Conservation (phyloP, 2,888 invertebrate genomes). For the Strigamia crassipes region DNA sequence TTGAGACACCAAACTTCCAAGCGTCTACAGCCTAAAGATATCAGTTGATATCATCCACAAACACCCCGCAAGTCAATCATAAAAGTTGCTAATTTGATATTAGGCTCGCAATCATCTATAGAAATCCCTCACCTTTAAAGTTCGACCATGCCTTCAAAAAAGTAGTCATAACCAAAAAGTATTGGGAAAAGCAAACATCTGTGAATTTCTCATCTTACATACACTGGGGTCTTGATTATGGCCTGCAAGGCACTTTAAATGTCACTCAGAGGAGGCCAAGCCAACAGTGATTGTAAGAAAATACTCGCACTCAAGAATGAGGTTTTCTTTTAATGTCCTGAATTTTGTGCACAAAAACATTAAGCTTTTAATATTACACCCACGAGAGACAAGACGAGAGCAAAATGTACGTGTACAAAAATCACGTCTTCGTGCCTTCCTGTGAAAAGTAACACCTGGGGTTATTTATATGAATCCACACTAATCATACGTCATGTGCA, state of each 20-base stretch:
- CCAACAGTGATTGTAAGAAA: not conserved
- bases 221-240: not conserved
- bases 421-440: not conserved
- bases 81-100: not conserved
- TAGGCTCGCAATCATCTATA: not conserved
- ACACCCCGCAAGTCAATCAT: not conserved
- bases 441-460: not conserved
- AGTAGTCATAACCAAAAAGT: not conserved
- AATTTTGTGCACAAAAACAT: not conserved
- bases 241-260: not conserved
- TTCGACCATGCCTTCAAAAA: not conserved
- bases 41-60: not conserved
- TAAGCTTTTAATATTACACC: not conserved
- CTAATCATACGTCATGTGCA: not conserved
- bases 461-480: conserved; percentile 13
- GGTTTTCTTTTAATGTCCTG: not conserved
- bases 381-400: not conserved
- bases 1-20: not conserved
- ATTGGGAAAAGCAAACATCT: conserved; percentile 11
- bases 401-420: not conserved
- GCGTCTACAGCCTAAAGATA: not conserved
- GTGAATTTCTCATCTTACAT: not conserved
- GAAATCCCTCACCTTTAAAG: not conserved
- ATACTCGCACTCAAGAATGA: not conserved
- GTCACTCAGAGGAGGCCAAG: not conserved